phyloP scores from a whole-genome alignment of 2,113 vertebrate species.

The Propithecus coquereli region DNA sequence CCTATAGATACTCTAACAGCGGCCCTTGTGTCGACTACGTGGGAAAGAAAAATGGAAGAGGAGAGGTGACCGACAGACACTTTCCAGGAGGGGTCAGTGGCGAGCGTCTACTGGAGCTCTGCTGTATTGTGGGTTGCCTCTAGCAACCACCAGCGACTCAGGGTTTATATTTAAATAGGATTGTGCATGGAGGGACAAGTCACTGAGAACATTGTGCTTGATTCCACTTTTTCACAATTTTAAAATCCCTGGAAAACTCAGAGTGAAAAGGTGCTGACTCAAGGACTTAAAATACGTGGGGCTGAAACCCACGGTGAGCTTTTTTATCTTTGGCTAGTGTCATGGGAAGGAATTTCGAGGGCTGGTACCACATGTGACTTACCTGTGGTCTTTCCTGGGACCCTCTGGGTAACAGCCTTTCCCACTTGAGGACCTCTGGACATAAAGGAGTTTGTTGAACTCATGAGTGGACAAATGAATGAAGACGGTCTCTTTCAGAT shows the following conservation, averaged over 20 bases:
- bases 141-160: fast-evolving
- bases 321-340: background rate
- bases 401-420: background rate
- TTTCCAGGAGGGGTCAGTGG: too few species aligned
- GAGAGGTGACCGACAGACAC: background rate
- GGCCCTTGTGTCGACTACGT: too few species aligned
- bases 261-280: background rate
- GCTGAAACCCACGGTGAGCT: background rate
- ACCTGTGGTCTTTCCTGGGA: background rate
- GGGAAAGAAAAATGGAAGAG: background rate
- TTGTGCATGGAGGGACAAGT: background rate
- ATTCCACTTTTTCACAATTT: background rate
- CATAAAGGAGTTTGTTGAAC: background rate
- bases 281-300: background rate
- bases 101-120: fast-evolving
- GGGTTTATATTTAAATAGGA: background rate
- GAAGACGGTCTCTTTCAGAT: background rate
- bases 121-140: background rate
- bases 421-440: background rate
- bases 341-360: background rate
- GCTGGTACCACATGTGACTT: background rate
- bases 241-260: background rate
- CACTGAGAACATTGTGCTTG: background rate
- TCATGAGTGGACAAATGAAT: background rate
- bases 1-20: too few species aligned